These are phyloP conservation scores for Patella ulyssiponensis DNA, from an alignment of 2,888 invertebrate genomes.

Conservation along the genomic window DNA sequence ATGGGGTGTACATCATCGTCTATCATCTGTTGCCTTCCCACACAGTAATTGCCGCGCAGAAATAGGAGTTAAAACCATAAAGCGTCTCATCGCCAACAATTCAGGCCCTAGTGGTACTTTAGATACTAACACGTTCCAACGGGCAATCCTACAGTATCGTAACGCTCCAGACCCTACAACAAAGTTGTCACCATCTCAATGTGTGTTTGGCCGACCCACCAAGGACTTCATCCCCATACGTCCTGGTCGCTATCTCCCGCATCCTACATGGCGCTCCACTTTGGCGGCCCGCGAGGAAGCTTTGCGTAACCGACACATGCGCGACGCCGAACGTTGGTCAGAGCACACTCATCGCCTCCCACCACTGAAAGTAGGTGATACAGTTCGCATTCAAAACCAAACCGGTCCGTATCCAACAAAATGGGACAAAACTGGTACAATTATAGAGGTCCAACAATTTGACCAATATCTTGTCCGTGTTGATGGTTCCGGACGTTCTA, in stretches of 20 bases:
- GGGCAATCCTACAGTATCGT: conserved; percentile 47
- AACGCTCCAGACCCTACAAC: conserved; percentile 29
- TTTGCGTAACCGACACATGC: conserved; percentile 47
- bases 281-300: conserved; percentile 38
- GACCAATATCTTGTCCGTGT: too few relatives aligned
- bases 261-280: conserved; percentile 38
- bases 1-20: conserved; percentile 51
- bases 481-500: conserved; percentile 30
- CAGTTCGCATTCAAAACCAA: conserved; percentile 47
- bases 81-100: conserved; percentile 51
- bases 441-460: too few relatives aligned
- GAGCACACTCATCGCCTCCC: too few relatives aligned
- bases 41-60: conserved; percentile 55
- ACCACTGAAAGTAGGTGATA: conserved; percentile 43
- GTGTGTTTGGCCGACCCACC: conserved; percentile 23
- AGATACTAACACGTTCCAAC: conserved; percentile 45
- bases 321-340: too few relatives aligned
- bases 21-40: conserved; percentile 52
- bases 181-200: neutral
- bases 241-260: neutral
- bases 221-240: conserved; percentile 18
- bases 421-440: conserved; percentile 51
- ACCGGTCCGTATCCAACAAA: conserved; percentile 42
- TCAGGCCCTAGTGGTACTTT: conserved; percentile 44
- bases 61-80: conserved; percentile 51